These are phyloP conservation scores for Myzus persicae DNA, from an alignment of 1,140 invertebrate species.

Conservation along the genomic window DNA sequence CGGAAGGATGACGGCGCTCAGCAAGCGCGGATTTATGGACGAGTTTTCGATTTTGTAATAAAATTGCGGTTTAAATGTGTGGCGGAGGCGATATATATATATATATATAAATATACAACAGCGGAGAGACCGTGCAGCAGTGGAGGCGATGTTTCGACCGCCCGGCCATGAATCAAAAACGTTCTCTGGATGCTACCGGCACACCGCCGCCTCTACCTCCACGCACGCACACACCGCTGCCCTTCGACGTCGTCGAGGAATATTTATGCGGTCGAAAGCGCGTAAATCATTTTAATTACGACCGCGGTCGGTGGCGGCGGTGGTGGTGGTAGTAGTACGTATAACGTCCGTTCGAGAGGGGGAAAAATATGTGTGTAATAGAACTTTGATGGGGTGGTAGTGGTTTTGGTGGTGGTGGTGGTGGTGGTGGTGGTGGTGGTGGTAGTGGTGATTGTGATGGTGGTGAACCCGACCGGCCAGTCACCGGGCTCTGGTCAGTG, in stretches of 20 bases:
- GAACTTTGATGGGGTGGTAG: neutral
- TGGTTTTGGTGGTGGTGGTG: neutral
- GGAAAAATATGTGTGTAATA: conserved; percentile 18
- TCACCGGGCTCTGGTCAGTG: neutral
- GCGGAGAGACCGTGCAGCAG: neutral
- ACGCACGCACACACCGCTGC: neutral
- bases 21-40: conserved; percentile 36
- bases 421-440: too few relatives aligned
- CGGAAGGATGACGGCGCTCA: neutral
- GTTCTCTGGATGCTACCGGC: conserved; percentile 18
- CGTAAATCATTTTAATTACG: conserved; percentile 53
- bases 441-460: too few relatives aligned
- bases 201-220: neutral
- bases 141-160: conserved; percentile 12
- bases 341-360: conserved; percentile 26
- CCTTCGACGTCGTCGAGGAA: neutral
- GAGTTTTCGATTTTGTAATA: conserved; percentile 43
- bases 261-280: conserved; percentile 23
- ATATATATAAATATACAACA: neutral
- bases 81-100: neutral
- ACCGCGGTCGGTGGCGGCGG: neutral
- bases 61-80: conserved; percentile 25
- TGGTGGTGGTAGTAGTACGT: neutral
- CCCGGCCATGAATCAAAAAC: conserved; percentile 45
- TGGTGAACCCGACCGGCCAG: neutral